Percentiles rank a stretch among this genome's conserved stretches.
Conservation (phyloP, 37 sponge, comb jelly and placozoan genomes). For the Haliclona indistincta region DNA sequence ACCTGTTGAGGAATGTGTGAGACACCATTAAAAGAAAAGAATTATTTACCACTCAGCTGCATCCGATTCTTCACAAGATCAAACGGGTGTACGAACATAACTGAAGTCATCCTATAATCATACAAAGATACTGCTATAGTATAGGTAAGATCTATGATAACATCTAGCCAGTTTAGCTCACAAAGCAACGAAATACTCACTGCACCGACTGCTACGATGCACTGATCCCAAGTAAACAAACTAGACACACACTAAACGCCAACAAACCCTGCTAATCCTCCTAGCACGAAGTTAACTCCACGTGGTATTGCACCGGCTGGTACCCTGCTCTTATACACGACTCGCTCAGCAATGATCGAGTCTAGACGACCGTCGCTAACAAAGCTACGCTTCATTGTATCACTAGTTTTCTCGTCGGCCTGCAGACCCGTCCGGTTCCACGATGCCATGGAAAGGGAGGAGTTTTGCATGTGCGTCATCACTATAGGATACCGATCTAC, state of each 20-base stretch:
- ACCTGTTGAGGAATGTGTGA: slow-evolving; percentile 66
- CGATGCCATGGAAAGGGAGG: too few relatives aligned
- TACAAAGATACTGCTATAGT: too few relatives aligned
- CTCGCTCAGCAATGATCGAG: too few relatives aligned
- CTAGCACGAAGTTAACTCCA: slow-evolving; percentile 77
- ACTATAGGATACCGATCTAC: too few relatives aligned
- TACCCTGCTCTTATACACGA: slow-evolving; percentile 30
- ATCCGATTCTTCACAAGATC: slow-evolving; percentile 95
- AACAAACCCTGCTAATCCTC: slow-evolving; percentile 90
- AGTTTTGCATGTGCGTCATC: too few relatives aligned
- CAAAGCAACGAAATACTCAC: background rate
- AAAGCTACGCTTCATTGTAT: too few relatives aligned
- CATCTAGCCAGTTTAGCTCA: background rate
- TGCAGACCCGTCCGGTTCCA: too few relatives aligned
- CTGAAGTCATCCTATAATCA: slow-evolving; percentile 48
- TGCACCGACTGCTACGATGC: background rate
- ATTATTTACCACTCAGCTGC: slow-evolving; percentile 85
- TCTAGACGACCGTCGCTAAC: too few relatives aligned
- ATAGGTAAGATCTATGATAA: background rate
- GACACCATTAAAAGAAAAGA: background rate
- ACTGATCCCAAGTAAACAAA: background rate
- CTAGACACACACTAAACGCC: background rate
- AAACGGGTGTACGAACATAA: slow-evolving; percentile 77
- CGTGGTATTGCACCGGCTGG: slow-evolving; percentile 69
- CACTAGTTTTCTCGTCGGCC: too few relatives aligned